phyloP scores from a whole-genome alignment of 2,888 invertebrate species.

The Odontothrips loti region DNA sequence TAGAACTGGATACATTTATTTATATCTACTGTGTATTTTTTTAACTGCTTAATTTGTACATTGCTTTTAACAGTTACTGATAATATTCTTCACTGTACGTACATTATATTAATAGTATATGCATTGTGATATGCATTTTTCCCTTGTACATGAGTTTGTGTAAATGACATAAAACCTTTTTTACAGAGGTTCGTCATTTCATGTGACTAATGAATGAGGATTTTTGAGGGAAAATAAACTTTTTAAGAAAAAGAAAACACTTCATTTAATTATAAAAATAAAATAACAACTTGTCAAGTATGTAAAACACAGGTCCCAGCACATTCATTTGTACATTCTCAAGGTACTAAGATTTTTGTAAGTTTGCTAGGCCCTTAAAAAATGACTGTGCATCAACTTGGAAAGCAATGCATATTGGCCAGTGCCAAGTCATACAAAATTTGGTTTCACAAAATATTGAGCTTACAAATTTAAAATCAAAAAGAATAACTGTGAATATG shows the following conservation, averaged over 20 bases:
- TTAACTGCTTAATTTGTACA: no score
- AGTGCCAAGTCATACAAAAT: no score
- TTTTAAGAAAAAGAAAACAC: not conserved
- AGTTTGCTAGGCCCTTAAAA: not conserved
- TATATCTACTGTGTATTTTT: no score
- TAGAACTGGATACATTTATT: no score
- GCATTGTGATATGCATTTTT: no score
- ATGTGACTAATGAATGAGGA: not conserved
- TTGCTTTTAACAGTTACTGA: no score
- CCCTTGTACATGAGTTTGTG: not conserved
- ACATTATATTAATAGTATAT: no score
- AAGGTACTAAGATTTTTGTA: not conserved
- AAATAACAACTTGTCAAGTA: conserved; percentile 10
- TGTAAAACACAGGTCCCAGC: not conserved
- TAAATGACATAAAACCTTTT: not conserved
- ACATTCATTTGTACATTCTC: not conserved
- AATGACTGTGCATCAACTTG: not conserved
- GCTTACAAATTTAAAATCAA: no score
- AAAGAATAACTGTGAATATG: no score
- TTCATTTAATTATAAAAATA: conserved; percentile 14
- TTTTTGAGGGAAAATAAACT: not conserved
- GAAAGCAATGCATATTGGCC: no score
- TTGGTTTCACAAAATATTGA: no score
- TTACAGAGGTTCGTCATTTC: not conserved
- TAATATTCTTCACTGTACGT: no score